Percentiles rank a stretch among this genome's conserved stretches.
Evolutionary conservation across 1,140 invertebrate species (phyloP).

Genomic region (Drosophila malerkotliana): DNA sequence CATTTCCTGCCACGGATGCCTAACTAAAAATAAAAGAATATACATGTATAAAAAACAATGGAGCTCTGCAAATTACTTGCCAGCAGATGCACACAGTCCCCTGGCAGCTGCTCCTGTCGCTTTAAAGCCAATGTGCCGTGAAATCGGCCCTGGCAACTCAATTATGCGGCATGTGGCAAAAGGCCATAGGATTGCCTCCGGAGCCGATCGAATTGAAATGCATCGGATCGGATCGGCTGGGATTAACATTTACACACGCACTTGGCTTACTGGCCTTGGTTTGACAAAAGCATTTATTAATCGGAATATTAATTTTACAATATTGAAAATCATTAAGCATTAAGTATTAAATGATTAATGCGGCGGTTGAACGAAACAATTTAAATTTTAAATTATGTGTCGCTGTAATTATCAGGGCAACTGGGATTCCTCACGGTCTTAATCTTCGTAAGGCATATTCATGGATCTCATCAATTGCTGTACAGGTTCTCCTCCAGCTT

Average conservation of each 20-base stretch:
- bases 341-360: constrained; percentile 46
- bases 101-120: constrained; percentile 39
- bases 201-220: neutral
- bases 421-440: no score
- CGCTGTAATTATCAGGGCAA: neutral
- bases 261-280: constrained; percentile 25
- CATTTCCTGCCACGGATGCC: constrained; percentile 55
- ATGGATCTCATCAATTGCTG: no score
- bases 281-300: constrained; percentile 25
- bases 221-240: constrained; percentile 9
- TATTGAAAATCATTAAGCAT: constrained; percentile 36
- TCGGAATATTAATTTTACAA: constrained; percentile 4
- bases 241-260: constrained; percentile 30
- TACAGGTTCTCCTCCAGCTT: neutral
- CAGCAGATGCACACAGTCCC: constrained; percentile 20
- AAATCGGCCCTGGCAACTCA: constrained; percentile 43
- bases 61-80: constrained; percentile 67
- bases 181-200: constrained; percentile 5
- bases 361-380: constrained; percentile 23
- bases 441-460: no score
- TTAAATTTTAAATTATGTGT: neutral
- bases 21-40: constrained; percentile 13
- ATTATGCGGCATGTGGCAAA: constrained; percentile 18
- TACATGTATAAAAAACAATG: constrained; percentile 34
- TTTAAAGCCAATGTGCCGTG: constrained; percentile 56